Evolutionary conservation across 2,797 vertebrate species (phyloP), one percentile per base, ranked within the genome.

Genomic region (Novumbra hubbsi): DNA sequence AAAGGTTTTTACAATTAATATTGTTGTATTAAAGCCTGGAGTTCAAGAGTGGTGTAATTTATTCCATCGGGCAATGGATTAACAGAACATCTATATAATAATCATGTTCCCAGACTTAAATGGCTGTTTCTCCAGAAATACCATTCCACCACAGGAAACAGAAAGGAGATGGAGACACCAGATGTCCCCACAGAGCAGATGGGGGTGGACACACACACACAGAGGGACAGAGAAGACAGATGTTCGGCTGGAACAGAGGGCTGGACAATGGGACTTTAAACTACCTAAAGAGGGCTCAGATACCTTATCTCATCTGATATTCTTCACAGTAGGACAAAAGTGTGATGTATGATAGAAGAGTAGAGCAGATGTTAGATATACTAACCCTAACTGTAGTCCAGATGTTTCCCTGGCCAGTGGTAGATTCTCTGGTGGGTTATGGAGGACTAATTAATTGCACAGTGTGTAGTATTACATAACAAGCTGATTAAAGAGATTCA

Each of bases 161-260:
- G 70, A 74, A 75, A 68, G 32, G 70, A 16, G 32, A 8, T 76
- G 73, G 78, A 72, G 64, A 71, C 82, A 73, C 63, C 73, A 68
- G 68, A 78, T 32, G 74, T 79, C 28, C 76, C 19, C 3, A 11
- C 2, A 72, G 74, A 16, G 24, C 30, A 65, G 73, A 8, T 5
- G 60, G 68, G 68, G 62, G 71, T 45, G 41, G 41, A 38, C 41
- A 41, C 41, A 45, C 48, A 69, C 41, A 12, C 41, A 82, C 86
- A 91, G 85, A 86, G 41, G 41, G 41, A 38, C 34, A 24, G 70
- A 50, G 24, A 72, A 78, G 68, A 82, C 85, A 91, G 85, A 87
- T 88, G 88, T 87, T 84, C 78, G 76, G 67, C 70, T 77, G 30
- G 68, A 0, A 69, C 24, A 60, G 21, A 27, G 78, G 41, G 67